These are phyloP conservation scores for Pseudococcus viburni DNA, from an alignment of 2,888 invertebrate species.

Conservation along the genomic window DNA sequence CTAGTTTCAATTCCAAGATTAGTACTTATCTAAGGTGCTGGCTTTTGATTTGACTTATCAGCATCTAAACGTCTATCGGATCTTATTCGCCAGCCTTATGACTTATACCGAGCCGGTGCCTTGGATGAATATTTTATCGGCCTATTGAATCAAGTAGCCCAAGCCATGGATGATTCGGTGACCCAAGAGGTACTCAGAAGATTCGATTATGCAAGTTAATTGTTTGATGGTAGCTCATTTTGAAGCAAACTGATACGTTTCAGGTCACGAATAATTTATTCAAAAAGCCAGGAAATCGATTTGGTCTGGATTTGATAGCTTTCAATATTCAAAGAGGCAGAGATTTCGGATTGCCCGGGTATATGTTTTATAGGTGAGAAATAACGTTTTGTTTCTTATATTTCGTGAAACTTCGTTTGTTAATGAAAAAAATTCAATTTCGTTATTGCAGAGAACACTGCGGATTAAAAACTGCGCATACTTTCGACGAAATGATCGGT, in stretches of 20 bases:
- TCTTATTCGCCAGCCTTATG: conserved; percentile 89
- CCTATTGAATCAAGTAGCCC: conserved; percentile 92
- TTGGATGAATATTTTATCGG: conserved; percentile 94
- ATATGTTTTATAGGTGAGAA: conserved; percentile 85
- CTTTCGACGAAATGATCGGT: conserved; percentile 86
- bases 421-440: neutral
- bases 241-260: conserved; percentile 71
- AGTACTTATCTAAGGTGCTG: too few relatives aligned
- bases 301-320: conserved; percentile 92
- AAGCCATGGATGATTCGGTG: conserved; percentile 95
- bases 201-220: too few relatives aligned
- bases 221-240: neutral
- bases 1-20: too few relatives aligned
- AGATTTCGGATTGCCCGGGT: conserved; percentile 91
- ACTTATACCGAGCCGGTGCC: conserved; percentile 90
- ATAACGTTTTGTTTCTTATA: too few relatives aligned
- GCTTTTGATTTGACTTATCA: conserved; percentile 71
- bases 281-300: conserved; percentile 76
- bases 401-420: neutral
- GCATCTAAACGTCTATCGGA: conserved; percentile 91
- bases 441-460: conserved; percentile 81
- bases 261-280: conserved; percentile 93
- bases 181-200: conserved; percentile 75
- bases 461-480: conserved; percentile 83
- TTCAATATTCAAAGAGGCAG: conserved; percentile 95